Evolutionary conservation across 2,113 vertebrate species (phyloP).

Genomic region (Pitta sordida): DNA sequence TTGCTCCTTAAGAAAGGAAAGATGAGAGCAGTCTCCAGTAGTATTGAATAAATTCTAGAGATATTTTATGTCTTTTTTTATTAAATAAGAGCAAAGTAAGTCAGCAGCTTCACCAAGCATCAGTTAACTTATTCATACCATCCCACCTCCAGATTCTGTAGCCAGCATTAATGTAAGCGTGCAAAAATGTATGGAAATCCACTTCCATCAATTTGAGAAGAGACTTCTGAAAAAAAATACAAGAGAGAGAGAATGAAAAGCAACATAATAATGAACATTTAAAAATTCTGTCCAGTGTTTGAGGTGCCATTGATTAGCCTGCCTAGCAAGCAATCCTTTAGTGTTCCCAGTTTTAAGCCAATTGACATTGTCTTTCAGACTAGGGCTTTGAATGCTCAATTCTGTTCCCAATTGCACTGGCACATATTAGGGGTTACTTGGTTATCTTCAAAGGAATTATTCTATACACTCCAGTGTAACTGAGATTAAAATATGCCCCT

Average conservation of each 20-base stretch:
- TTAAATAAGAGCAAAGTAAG: not conserved
- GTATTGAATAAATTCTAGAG: not conserved
- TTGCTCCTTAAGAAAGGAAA: not conserved
- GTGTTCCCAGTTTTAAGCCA: conserved; percentile 21
- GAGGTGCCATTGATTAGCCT: conserved; percentile 9
- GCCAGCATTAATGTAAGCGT: not conserved
- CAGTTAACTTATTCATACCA: not conserved
- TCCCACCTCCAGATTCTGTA: not conserved
- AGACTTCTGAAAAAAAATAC: not conserved
- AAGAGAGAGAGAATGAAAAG: not conserved
- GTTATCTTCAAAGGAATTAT: conserved; percentile 8
- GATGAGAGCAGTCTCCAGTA: not conserved
- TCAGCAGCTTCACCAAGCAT: not conserved
- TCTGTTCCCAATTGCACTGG: conserved; percentile 8
- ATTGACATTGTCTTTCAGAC: not conserved
- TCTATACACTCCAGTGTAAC: not conserved
- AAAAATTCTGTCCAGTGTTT: not conserved
- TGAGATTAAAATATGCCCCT: conserved; percentile 15
- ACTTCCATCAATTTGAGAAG: not conserved
- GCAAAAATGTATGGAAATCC: not conserved
- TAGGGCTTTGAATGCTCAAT: not conserved
- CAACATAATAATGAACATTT: not conserved
- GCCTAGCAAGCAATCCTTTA: not conserved
- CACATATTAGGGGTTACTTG: not conserved
- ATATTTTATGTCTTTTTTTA: not conserved